phyloP scores from a whole-genome alignment of 1,140 invertebrate species.

The Magallana angulata region DNA sequence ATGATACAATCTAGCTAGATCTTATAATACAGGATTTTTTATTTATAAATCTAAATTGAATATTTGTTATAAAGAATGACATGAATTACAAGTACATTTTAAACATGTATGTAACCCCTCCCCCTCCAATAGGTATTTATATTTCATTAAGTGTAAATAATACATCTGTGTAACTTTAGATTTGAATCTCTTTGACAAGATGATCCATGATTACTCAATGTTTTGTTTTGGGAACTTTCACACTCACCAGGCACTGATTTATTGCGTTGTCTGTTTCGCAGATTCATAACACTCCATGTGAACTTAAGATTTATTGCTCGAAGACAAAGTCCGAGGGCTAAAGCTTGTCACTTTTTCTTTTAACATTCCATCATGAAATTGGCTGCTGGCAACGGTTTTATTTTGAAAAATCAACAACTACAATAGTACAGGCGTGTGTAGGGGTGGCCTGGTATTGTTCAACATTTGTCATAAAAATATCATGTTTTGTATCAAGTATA shows the following conservation, averaged over 20 bases:
- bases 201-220: background rate
- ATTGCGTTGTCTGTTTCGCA: constrained; percentile 8
- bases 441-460: background rate
- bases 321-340: background rate
- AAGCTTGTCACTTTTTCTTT: constrained; percentile 5
- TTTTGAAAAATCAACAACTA: constrained; percentile 21
- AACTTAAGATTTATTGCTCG: constrained; percentile 2
- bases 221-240: constrained; percentile 7
- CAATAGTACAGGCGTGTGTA: background rate
- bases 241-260: constrained; percentile 20
- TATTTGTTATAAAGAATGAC: too few relatives aligned
- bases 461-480: constrained; percentile 22
- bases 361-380: background rate
- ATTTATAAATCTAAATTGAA: too few relatives aligned
- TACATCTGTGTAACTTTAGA: background rate
- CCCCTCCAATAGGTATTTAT: too few relatives aligned
- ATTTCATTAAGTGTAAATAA: too few relatives aligned
- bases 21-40: too few relatives aligned
- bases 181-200: background rate
- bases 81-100: too few relatives aligned
- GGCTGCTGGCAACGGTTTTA: constrained; percentile 4
- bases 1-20: too few relatives aligned
- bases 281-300: background rate
- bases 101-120: too few relatives aligned
- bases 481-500: background rate